These are phyloP conservation scores for Trichogramma pretiosum DNA, from an alignment of 1,140 invertebrate species.

Conservation along the genomic window DNA sequence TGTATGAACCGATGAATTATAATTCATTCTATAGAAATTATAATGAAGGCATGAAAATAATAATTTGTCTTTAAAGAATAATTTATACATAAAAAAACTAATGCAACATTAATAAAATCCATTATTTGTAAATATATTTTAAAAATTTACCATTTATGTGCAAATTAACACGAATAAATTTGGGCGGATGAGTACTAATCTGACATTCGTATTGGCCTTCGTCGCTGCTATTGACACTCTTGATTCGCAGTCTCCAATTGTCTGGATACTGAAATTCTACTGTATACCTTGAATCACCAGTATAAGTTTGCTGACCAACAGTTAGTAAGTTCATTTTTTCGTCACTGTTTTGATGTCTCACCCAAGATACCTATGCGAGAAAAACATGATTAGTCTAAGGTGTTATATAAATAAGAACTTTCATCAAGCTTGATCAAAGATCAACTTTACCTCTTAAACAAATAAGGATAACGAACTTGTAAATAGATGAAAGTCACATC, in stretches of 20 bases:
- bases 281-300: constrained; percentile 63
- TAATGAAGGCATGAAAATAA: too few relatives aligned
- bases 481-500: too few relatives aligned
- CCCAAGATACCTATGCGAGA: constrained; percentile 59
- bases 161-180: constrained; percentile 61
- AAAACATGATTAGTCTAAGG: neutral
- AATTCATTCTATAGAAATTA: too few relatives aligned
- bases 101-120: too few relatives aligned
- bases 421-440: too few relatives aligned
- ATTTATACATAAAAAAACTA: too few relatives aligned
- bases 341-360: constrained; percentile 53
- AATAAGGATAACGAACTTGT: too few relatives aligned
- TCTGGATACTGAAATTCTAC: constrained; percentile 68
- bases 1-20: too few relatives aligned
- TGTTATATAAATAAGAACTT: neutral
- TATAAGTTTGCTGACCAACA: constrained; percentile 61
- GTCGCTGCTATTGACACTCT: constrained; percentile 58
- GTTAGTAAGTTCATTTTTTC: constrained; percentile 60
- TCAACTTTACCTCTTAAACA: too few relatives aligned
- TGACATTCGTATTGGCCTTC: constrained; percentile 69
- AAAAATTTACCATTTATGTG: constrained; percentile 58
- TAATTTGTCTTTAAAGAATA: too few relatives aligned
- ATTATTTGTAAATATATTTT: too few relatives aligned
- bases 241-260: constrained; percentile 66
- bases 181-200: constrained; percentile 67